These are phyloP conservation scores for Pipistrellus kuhlii DNA, from an alignment of 2,797 vertebrate genomes.

Conservation along the genomic window DNA sequence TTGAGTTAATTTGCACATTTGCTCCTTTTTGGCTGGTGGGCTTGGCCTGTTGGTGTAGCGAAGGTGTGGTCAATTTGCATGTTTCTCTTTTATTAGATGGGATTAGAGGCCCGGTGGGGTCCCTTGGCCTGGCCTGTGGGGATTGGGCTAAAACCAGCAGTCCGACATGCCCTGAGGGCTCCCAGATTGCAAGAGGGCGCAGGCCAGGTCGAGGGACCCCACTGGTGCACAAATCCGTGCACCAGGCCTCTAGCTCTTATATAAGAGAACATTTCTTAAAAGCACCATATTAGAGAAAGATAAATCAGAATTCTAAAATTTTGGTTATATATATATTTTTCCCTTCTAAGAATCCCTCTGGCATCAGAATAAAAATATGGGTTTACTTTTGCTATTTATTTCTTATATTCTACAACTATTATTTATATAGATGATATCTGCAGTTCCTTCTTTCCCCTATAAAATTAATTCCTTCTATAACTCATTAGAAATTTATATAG, in stretches of 20 bases:
- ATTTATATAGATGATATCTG: background rate
- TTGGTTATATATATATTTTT: background rate
- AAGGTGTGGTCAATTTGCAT: too few species aligned
- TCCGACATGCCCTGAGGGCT: too few species aligned
- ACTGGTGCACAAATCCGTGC: too few species aligned
- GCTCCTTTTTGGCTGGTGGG: too few species aligned
- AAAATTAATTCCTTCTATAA: conserved; percentile 22
- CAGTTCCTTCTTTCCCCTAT: background rate
- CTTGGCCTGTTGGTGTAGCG: too few species aligned
- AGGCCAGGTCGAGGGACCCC: too few species aligned
- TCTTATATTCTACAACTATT: background rate
- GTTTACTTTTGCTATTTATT: background rate
- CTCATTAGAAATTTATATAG: background rate
- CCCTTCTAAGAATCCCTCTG: background rate
- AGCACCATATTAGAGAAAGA: background rate
- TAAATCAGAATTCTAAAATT: conserved; percentile 22
- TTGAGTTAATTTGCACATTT: too few species aligned
- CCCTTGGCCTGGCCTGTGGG: too few species aligned
- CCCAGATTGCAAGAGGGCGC: too few species aligned
- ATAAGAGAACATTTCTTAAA: conserved; percentile 19
- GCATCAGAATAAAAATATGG: background rate
- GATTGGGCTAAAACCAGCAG: too few species aligned
- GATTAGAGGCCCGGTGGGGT: too few species aligned
- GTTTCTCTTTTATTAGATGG: too few species aligned
- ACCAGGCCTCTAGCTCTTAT: background rate